Evolutionary conservation across 2,797 vertebrate species (phyloP), one percentile per base, ranked within the genome.

Genomic region (Pseudochirops cupreus): DNA sequence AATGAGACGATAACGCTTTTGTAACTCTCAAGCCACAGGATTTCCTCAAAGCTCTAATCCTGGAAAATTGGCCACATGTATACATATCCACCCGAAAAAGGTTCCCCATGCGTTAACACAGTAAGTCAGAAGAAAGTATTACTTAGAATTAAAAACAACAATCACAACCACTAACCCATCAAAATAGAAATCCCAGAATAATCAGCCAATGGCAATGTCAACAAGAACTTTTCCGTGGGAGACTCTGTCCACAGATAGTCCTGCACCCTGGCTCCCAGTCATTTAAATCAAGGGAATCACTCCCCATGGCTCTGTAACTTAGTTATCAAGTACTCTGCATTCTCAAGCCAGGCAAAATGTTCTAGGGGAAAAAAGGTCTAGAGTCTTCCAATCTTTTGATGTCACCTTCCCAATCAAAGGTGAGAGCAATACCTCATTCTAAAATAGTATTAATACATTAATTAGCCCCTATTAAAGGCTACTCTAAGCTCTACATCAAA

Each of bases 1-100:
- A 56, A 39, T 93, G 94, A 90, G 89, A 95, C 93, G 92, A 74
- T 56, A 89, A 59, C 56, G 24, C 33, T 74, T 24, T 93, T 90
- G 89, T 39, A 46, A 92, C 26, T 21, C 52, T 94, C 67, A 82
- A n/a, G 62, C 14, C 62, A 74, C 33, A 74, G 33, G 33, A 74
- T 74, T 39, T 33, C 26, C 33, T 74, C 33, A 74, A 18, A n/a
- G 62, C 5, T 1, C 33, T 39, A 16, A 74, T 74, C 62, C 33
- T n/a, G 62, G 33, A 74, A 74, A 74, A 39, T 7, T 74, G 62
- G 4, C 33, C 33, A n/a, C 16, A 39, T 74, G 33, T 74, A 16
- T 74, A 13, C 62, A 74, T 74, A 62, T 5, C 12, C 29, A 33
- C 31, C 59, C 33, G 31, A 62, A 62, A 62, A 3, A 33, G 33